Conservation (phyloP, 2,888 invertebrate species). For the Plagodis pulveraria region DNA sequence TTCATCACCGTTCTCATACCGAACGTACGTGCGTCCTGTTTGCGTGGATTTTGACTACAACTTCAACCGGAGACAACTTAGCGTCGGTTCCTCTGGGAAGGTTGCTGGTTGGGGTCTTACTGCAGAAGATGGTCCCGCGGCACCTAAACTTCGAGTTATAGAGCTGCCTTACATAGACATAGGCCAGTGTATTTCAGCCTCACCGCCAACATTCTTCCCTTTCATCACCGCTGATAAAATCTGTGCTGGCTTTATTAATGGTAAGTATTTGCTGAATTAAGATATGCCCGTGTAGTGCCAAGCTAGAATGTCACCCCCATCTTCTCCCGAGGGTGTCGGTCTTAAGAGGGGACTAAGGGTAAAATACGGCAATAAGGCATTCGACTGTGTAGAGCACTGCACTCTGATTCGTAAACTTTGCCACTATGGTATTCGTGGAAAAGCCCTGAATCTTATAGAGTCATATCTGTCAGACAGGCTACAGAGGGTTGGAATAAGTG, state of each 20-base stretch:
- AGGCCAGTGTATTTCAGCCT: conserved; percentile 10
- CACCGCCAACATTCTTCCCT: conserved; percentile 19
- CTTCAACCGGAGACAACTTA: conserved; percentile 19
- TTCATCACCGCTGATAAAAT: conserved; percentile 26
- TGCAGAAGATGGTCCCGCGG: conserved; percentile 9
- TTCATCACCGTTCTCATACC: conserved; percentile 55
- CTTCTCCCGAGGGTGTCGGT: too few relatives aligned
- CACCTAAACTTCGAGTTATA: conserved; percentile 17
- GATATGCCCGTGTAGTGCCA: too few relatives aligned
- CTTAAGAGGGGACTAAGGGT: too few relatives aligned
- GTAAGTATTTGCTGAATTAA: conserved; percentile 1
- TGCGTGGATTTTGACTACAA: conserved; percentile 57
- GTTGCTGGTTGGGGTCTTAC: conserved; percentile 30
- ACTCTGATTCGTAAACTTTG: too few relatives aligned
- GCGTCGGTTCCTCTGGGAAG: conserved; percentile 14
- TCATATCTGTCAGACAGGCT: too few relatives aligned
- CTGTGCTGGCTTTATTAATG: conserved; percentile 27
- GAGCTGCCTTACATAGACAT: conserved; percentile 24
- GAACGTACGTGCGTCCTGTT: conserved; percentile 62
- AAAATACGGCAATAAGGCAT: too few relatives aligned
- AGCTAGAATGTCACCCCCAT: too few relatives aligned
- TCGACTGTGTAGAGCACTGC: too few relatives aligned
- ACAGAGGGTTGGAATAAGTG: too few relatives aligned
- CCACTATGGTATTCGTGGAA: too few relatives aligned
- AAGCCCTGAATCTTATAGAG: too few relatives aligned